Base-by-base conservation (phyloP, 1,140 invertebrate species). In the Hormaphis cornu region DNA sequence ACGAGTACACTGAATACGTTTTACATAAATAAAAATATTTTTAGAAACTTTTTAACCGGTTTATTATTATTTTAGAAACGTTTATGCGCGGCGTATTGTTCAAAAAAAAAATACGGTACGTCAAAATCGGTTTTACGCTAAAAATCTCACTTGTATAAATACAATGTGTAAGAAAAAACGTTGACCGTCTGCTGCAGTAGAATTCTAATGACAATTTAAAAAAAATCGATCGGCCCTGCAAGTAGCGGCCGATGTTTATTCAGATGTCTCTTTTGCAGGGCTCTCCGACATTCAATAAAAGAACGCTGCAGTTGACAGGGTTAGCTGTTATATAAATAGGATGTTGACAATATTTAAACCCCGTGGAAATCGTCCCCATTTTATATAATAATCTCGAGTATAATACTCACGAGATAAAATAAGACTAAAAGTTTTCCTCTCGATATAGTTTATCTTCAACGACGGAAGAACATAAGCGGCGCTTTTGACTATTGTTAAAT, bases 241-340 rank as follows among this genome's bases (percentile, higher is more conserved):
- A 12, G 16, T 24, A 20, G 58, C 12, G 35, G 28, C 10, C 30
- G n/a, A 50, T 61, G 44, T 66, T 66, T 50, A 66, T 66, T 66
- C 18, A 66, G 50, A 66, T 66, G 28, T 35, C 44, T 50, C 22
- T 20, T 12, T 50, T 20, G 18, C 16, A 8, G 18, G 16, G 18
- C n/a, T n/a, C n/a, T 14, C 28, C 14, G 18, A 35, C 40, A 35
- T 33, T 35, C 9, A 66, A 48, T 46, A 46, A 63, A 63, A 63
- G 24, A 63, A 63, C 26, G 18, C 61, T 66, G 61, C 18, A 8
- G 10, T 22, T 66, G 61, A 66, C 61, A 66, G 61, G 44, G 61
- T 50, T 46, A 48, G 28, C 44, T 33, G 18, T 50, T 50, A 66
- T 33, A 66, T 50, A 66, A 63, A 33, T 66, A 35, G 18, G 26